These are phyloP conservation scores for Suillia variegata DNA, from an alignment of 2,888 invertebrate species.

Conservation along the genomic window DNA sequence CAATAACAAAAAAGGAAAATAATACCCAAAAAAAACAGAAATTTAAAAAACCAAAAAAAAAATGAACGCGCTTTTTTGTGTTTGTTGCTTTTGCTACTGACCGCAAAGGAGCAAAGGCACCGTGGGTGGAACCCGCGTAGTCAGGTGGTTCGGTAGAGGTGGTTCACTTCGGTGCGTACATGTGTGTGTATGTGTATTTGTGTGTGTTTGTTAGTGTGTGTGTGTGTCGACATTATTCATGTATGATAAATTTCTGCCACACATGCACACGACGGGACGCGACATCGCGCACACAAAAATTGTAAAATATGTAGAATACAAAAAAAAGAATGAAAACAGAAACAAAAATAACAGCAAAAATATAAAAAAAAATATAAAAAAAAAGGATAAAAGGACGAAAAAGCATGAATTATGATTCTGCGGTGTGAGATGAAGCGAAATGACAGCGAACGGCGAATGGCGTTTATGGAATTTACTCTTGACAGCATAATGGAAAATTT, in stretches of 20 bases:
- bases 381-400: not conserved
- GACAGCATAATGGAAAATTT: not conserved
- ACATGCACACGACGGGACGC: conserved; percentile 17
- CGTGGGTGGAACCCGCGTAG: too few relatives aligned
- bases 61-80: too few relatives aligned
- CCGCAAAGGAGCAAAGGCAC: not conserved
- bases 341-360: not conserved
- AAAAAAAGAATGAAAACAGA: too few relatives aligned
- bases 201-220: not conserved
- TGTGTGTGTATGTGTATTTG: too few relatives aligned
- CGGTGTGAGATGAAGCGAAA: not conserved
- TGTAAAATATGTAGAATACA: too few relatives aligned
- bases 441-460: too few relatives aligned
- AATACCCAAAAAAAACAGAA: too few relatives aligned
- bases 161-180: too few relatives aligned
- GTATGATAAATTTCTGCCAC: conserved; percentile 21
- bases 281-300: too few relatives aligned
- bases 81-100: not conserved
- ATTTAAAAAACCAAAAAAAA: too few relatives aligned
- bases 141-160: not conserved
- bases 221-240: conserved; percentile 14
- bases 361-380: not conserved
- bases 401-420: conserved; percentile 15
- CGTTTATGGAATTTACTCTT: not conserved
- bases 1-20: too few relatives aligned